Conservation (phyloP, 2,888 invertebrate genomes). For the Ochropleura leucogaster region DNA sequence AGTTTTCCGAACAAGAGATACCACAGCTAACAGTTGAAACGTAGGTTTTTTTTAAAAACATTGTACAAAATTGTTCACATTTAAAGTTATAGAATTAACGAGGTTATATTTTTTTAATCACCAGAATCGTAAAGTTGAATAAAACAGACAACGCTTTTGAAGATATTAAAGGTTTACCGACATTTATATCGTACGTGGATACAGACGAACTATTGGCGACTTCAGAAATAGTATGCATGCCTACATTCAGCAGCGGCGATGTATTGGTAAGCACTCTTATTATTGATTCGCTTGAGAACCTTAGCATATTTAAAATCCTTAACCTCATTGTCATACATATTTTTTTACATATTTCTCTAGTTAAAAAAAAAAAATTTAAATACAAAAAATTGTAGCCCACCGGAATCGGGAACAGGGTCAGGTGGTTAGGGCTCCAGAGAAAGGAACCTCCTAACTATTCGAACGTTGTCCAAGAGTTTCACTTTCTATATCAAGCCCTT, state of each 20-base stretch:
- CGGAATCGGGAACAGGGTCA: no score
- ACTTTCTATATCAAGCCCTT: no score
- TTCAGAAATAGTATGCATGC: slow-evolving; percentile 72
- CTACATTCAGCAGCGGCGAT: slow-evolving; percentile 65
- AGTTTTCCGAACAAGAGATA: slow-evolving; percentile 40
- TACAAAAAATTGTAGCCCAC: no score
- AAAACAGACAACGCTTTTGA: slow-evolving; percentile 20
- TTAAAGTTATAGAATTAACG: not conserved
- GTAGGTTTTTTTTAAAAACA: slow-evolving; percentile 30
- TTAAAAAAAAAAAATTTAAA: no score
- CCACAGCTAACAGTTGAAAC: slow-evolving; percentile 35
- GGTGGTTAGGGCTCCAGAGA: no score
- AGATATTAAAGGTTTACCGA: slow-evolving; percentile 67
- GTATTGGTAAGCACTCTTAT: slow-evolving; percentile 26
- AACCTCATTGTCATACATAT: no score
- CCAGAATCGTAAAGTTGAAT: slow-evolving; percentile 39
- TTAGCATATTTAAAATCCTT: not conserved
- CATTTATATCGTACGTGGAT: slow-evolving; percentile 73
- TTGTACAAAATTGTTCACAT: not conserved
- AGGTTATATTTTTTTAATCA: not conserved
- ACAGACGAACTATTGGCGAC: slow-evolving; percentile 78
- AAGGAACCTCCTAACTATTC: no score
- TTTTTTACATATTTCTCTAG: no score
- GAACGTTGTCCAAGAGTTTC: no score
- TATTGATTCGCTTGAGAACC: not conserved